Conservation (phyloP, 30 jellyfish, hydroid and myxozoan genomes). For the Cassiopea xamachana region DNA sequence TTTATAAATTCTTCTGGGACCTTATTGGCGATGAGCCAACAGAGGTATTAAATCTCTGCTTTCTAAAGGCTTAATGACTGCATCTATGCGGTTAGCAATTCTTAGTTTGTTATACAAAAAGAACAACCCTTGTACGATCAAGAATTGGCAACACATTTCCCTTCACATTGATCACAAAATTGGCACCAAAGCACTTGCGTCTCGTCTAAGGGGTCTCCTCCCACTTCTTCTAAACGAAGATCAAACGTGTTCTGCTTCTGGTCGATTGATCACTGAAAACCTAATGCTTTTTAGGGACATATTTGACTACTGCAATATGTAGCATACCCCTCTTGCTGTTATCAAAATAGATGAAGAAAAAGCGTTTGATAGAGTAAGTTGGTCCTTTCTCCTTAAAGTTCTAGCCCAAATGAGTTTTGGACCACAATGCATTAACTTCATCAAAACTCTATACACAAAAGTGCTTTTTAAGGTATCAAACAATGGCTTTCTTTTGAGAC, state of each 20-base stretch:
- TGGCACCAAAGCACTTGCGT: slow-evolving; percentile 38
- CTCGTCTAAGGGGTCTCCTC: slow-evolving; percentile 11
- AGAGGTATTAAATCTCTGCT: slow-evolving; percentile 2
- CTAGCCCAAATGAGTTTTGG: slow-evolving; percentile 41
- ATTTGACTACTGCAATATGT: slow-evolving; percentile 1
- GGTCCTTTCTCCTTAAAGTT: slow-evolving; percentile 44
- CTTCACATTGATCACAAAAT: slow-evolving; percentile 31
- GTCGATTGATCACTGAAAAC: slow-evolving; percentile 55
- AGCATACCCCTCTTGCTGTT: slow-evolving; percentile 14
- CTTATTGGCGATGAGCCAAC: neutral
- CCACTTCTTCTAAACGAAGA: slow-evolving; percentile 7
- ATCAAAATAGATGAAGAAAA: slow-evolving; percentile 60
- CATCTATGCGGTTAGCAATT: slow-evolving; percentile 41
- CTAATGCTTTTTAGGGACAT: slow-evolving; percentile 27
- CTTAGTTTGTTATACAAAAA: slow-evolving; percentile 7
- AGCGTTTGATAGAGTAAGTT: slow-evolving; percentile 74
- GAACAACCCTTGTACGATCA: neutral
- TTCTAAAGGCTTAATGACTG: neutral
- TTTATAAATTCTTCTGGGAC: slow-evolving; percentile 15
- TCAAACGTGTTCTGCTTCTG: slow-evolving; percentile 72
- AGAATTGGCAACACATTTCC: slow-evolving; percentile 53
- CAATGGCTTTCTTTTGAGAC: slow-evolving; percentile 1
- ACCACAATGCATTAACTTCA: neutral
- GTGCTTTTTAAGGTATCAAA: neutral
- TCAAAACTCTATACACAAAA: neutral